Conservation (phyloP, 2,797 vertebrate species). For the Cephalopachus bancanus region DNA sequence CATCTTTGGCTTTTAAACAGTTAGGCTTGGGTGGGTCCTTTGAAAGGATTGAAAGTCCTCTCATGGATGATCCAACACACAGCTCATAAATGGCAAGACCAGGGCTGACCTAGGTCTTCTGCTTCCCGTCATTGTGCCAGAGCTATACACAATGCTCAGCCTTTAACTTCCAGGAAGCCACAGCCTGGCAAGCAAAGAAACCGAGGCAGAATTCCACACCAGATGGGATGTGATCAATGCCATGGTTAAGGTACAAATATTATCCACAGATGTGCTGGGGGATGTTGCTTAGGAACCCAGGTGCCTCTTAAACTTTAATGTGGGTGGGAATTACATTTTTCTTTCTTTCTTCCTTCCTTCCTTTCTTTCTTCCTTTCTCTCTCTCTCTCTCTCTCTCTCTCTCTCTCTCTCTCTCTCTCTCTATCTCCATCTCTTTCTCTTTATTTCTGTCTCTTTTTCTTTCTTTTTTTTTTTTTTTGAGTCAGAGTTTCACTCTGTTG, state of each 20-base stretch:
- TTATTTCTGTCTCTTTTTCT: rapidly evolving
- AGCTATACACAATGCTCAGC: not conserved
- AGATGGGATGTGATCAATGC: not conserved
- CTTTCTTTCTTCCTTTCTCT: no score
- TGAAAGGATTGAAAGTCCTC: not conserved
- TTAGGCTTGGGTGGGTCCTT: not conserved
- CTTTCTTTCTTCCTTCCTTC: no score
- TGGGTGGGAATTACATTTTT: not conserved
- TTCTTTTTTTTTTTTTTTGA: not conserved
- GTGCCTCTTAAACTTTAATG: not conserved
- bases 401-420: no score
- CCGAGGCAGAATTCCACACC: not conserved
- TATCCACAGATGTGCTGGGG: not conserved
- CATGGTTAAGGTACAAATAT: not conserved
- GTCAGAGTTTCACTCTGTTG: not conserved
- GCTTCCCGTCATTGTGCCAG: conserved; percentile 3
- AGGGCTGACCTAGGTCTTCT: not conserved
- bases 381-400: no score
- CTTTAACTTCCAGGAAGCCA: not conserved
- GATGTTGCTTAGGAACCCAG: not conserved
- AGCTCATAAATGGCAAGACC: not conserved
- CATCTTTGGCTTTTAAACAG: not conserved
- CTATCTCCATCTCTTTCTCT: not conserved
- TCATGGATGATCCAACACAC: not conserved
- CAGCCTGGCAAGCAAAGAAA: not conserved